Evolutionary conservation across 1,140 invertebrate species (phyloP).

Genomic region (Drosophila watanabei): DNA sequence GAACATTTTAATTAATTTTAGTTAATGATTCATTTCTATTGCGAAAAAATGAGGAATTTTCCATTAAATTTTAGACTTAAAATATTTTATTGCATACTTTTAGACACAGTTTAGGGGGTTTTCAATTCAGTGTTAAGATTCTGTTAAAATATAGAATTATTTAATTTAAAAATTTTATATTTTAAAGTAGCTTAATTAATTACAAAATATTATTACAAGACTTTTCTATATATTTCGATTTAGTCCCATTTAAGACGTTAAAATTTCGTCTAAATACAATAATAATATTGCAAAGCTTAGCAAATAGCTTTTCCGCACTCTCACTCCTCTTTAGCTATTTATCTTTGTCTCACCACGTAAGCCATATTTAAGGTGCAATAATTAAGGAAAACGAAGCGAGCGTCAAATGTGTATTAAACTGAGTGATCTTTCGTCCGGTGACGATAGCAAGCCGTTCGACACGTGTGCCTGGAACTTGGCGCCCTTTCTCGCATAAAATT

Average conservation of each 20-base stretch:
- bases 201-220: neutral
- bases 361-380: conserved; percentile 22
- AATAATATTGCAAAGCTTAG: neutral
- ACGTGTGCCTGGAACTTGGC: conserved; percentile 74
- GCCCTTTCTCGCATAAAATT: conserved; percentile 81
- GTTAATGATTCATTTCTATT: too few species aligned
- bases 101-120: neutral
- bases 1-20: neutral
- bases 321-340: conserved; percentile 1
- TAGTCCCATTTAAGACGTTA: neutral
- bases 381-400: conserved; percentile 20
- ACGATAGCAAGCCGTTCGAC: conserved; percentile 44
- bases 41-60: too few species aligned
- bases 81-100: neutral
- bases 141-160: neutral
- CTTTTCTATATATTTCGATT: neutral
- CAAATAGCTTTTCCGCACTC: neutral
- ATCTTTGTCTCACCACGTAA: conserved; percentile 17
- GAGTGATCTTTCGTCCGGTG: conserved; percentile 32
- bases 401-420: conserved; percentile 23
- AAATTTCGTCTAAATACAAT: neutral
- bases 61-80: neutral
- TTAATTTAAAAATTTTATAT: neutral
- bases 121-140: neutral
- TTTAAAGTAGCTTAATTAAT: neutral